Base-by-base conservation (phyloP, 2,888 invertebrate species). In the Taphrorychus bicolor region DNA sequence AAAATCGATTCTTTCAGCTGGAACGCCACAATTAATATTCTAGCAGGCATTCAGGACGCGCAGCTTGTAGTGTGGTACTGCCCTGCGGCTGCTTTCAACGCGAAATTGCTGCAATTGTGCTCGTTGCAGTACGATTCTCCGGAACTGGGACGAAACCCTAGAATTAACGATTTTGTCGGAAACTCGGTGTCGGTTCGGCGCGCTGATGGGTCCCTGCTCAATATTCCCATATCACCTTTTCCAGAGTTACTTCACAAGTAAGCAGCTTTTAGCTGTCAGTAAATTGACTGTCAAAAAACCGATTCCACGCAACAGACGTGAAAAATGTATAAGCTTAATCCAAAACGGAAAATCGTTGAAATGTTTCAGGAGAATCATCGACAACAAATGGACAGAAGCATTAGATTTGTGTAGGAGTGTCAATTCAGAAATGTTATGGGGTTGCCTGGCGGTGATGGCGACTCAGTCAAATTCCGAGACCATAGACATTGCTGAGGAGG, bases 401-500 rank as follows among this genome's bases (percentile, higher is more conserved):
- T 70, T 82, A 53, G 79, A 79, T 71, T 70, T 82, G 23, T 81
- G 81, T 65, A 74, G 82, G 51, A 76, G 77, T 49, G 76, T 77
- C 23, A 80, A 86, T 80, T 87, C 87, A 72, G 84, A 85, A 66
- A 88, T 88, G n/a, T 83, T 97, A 14, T 99, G 98, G 98, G 94
- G 97, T 0, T 95, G 95, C 72, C 84, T 98, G 73, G 98, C 98
- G 0, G 95, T 95, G 0, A 86, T 97, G 80, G 91, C 98, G 0
- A 93, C 94, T 64, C 91, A 94, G 72, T 89, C 91, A 69, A 92
- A 91, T 79, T 91, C 92, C 79, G 76, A 77, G 63, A 71, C 73
- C 1, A 93, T 97, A 76, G 89, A 91, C 66, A 91, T 95, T 4
- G 97, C 98, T 14, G 98, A 98, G 84, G 94, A 97, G 78, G 95